Base-by-base conservation (phyloP, 1,140 invertebrate genomes). In the Drosophila seguyi region DNA sequence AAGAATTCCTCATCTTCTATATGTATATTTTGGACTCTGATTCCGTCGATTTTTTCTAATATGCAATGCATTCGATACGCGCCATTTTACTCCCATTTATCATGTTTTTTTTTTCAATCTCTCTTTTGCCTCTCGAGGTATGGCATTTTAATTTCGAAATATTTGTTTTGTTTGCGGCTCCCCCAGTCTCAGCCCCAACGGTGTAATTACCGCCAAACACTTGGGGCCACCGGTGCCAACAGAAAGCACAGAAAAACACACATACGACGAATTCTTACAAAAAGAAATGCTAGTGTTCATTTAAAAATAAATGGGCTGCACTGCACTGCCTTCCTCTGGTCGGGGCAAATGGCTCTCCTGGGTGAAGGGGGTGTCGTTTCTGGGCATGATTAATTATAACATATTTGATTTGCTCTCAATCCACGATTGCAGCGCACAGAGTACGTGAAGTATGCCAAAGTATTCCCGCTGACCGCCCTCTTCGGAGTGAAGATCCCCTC, bases 371-470 rank as follows among this genome's bases (percentile, higher is more conserved):
- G 20, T 52, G 25, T 16, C 16, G 29, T 48, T 56, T 75, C 61
- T 58, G 44, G 50, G 58, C 65, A 66, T 75, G 50, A 79, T 79
- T 81, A 77, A 77, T 77, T 76, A 45, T 60, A 68, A 52, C 38
- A 45, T 41, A 48, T 45, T 55, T 25, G 18, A 87, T 69, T 58
- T 71, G 47, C 79, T 91, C 90, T 92, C 92, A 94, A 78, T 96
- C 79, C 91, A 86, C 92, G 92, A 79, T 96, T 96, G 65, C 94
- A 99, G 98, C 95, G 98, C 93, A 98, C 98, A 93, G 98, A 98
- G 93, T 99, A 98, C 93, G 98, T 99, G 2, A 97, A 98, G 93
- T 99, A 98, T 94, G 96, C 98, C 10, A 99, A 99, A 94, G 98
- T 99, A 16, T 99, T 99, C 93, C 98, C 98, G 39, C 93, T 99